Evolutionary conservation across 2,797 vertebrate species (phyloP).

Genomic region (Gymnopithys bicolor): DNA sequence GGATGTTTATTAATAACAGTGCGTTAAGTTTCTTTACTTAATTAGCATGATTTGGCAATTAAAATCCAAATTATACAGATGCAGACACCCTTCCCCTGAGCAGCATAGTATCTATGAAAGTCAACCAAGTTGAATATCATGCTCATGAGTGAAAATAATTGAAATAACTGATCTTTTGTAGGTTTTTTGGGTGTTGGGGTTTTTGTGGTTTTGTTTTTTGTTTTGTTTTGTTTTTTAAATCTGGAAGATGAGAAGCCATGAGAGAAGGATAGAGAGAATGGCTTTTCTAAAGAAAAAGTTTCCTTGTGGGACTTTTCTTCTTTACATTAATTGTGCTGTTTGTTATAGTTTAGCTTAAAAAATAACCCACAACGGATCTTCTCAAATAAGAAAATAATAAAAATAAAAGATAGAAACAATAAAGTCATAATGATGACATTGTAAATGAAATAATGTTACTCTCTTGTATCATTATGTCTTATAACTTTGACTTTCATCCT

Average conservation of each 20-base stretch:
- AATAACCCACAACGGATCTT: background rate
- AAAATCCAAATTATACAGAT: background rate
- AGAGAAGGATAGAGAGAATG: background rate
- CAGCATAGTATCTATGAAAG: background rate
- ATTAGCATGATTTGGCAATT: background rate
- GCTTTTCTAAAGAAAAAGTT: background rate
- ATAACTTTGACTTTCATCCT: background rate
- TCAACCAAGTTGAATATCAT: background rate
- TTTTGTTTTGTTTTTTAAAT: background rate
- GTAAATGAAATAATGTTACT: background rate
- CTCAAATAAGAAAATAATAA: background rate
- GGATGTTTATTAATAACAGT: constrained; percentile 13
- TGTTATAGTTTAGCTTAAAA: background rate
- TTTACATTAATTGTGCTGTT: background rate
- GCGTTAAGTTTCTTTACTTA: constrained; percentile 2
- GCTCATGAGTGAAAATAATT: background rate
- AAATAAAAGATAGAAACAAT: background rate
- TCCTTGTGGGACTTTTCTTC: background rate
- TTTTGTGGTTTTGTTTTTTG: background rate
- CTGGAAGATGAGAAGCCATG: background rate
- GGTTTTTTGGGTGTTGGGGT: background rate
- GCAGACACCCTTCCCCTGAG: background rate
- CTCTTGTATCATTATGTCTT: background rate
- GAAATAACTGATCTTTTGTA: background rate
- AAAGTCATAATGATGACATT: background rate